Conservation (phyloP, 2,888 invertebrate species). For the Lepidonotus clava region DNA sequence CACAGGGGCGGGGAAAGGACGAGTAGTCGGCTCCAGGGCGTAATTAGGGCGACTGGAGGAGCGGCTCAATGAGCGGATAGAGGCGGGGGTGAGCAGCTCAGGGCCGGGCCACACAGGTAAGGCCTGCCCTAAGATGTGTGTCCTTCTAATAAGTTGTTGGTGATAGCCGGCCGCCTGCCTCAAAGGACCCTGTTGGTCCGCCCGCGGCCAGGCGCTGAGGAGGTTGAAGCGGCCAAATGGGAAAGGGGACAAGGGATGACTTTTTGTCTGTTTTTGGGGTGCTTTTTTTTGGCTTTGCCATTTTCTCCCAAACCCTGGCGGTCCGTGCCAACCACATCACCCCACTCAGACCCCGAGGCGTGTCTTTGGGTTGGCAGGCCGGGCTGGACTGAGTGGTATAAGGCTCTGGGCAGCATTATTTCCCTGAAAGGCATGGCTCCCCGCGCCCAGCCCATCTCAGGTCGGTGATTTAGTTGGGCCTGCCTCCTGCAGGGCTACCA, state of each 20-base stretch:
- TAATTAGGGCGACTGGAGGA: background rate
- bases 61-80: background rate
- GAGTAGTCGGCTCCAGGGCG: background rate
- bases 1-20: background rate
- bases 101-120: background rate
- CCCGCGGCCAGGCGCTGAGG: background rate
- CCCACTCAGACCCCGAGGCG: background rate
- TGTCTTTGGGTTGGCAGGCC: slow-evolving; percentile 22
- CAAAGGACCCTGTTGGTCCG: background rate
- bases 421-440: background rate
- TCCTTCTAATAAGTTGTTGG: background rate
- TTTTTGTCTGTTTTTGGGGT: background rate
- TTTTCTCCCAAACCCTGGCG: too few relatives aligned
- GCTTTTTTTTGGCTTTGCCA: background rate
- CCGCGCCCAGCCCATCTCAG: slow-evolving; percentile 5
- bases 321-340: background rate
- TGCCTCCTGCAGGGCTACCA: too few relatives aligned
- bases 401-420: background rate
- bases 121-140: background rate
- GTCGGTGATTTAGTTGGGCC: slow-evolving; percentile 24
- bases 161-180: background rate
- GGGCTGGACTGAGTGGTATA: too few relatives aligned
- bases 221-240: too few relatives aligned
- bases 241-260: too few relatives aligned
- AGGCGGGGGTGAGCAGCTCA: background rate